Base-by-base conservation (phyloP, 2,797 vertebrate genomes). In the Ciconia nigra region DNA sequence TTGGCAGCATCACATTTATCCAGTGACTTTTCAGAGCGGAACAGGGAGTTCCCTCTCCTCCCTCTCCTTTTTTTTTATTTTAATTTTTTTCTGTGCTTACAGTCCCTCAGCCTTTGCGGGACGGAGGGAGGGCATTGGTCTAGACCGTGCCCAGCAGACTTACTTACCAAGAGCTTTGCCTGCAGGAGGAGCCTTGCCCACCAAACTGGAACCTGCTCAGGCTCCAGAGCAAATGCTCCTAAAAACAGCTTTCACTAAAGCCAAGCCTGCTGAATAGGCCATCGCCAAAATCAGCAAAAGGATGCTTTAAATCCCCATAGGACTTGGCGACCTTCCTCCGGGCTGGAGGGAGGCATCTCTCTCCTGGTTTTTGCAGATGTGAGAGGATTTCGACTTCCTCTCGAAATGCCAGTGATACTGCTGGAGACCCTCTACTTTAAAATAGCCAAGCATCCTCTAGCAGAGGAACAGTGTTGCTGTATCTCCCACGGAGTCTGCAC, bases 311-410 rank as follows among this genome's bases (percentile, higher is more conserved):
- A 94, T 65, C 58, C 20, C 51, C 2, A 2, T 4, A 18, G 65
- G 62, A 57, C n/a, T 52, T 59, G 5, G 35, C 0, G 0, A 47
- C 10, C 28, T 74, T 80, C 42, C 63, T 66, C 46, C 0, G 0
- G 67, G 21, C 70, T 20, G 15, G 39, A 71, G 57, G 21, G 59
- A 49, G 54, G 35, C 24, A 39, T 17, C 10, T 81, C 31, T 47
- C 28, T 26, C 39, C 28, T 15, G 47, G 10, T 57, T 71, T 71
- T 61, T 3, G 2, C 19, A 61, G 31, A 14, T 18, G 5, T 0
- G 2, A n/a, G n/a, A n/a, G n/a, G n/a, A n/a, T n/a, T n/a, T 59
- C 61, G 14, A 12, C 20, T 70, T 46, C 73, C 31, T 39, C 35
- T 55, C 4, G 4, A 72, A 25, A 35, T 7, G 25, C 33, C 61